These are phyloP conservation scores for Toxostoma redivivum DNA, from an alignment of 2,113 vertebrate species.

Conservation along the genomic window DNA sequence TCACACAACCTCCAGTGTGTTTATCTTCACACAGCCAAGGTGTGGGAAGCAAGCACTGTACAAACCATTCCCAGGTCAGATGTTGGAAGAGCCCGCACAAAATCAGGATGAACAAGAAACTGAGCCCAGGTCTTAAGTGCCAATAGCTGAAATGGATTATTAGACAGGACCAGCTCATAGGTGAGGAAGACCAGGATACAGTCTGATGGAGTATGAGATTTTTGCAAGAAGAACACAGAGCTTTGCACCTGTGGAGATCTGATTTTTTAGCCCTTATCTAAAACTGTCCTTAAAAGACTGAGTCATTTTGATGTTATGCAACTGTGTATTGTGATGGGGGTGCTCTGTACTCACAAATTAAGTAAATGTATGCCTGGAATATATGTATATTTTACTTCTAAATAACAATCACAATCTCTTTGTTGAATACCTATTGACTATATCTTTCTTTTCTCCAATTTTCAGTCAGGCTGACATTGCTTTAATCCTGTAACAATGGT, in stretches of 20 bases:
- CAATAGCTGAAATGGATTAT: neutral
- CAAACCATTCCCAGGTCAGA: neutral
- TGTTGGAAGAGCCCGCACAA: neutral
- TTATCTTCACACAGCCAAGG: neutral
- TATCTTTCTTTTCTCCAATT: neutral
- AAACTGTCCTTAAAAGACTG: neutral
- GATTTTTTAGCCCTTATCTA: neutral
- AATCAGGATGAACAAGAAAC: neutral
- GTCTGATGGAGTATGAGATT: neutral
- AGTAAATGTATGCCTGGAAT: neutral
- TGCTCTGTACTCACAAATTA: neutral
- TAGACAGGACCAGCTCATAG: neutral
- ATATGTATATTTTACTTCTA: neutral
- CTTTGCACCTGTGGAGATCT: neutral
- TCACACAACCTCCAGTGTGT: neutral
- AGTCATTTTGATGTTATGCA: neutral
- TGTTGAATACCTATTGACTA: neutral
- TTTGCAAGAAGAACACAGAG: neutral
- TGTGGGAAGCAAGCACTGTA: fast-evolving
- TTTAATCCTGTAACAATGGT: neutral
- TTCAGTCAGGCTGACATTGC: neutral
- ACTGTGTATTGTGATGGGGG: neutral
- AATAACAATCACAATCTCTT: neutral
- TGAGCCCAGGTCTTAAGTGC: neutral
- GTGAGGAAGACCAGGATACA: neutral